Evolutionary conservation across 2,797 vertebrate genomes (phyloP).

Genomic region (Sphenopsis melanotis): DNA sequence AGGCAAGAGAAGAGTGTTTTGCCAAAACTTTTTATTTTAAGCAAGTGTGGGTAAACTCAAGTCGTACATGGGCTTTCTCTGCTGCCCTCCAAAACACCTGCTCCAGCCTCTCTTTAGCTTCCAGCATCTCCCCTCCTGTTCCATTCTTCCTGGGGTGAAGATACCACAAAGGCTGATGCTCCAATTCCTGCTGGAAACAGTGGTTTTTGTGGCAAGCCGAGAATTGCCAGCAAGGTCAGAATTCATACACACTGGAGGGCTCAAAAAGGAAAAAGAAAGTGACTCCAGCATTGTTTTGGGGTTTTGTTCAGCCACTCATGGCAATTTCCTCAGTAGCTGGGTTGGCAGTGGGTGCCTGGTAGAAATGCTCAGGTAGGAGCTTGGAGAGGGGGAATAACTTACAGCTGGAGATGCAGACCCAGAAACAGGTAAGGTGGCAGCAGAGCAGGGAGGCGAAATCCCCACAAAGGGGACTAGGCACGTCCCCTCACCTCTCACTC

Average conservation of each 20-base stretch:
- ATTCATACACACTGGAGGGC: neutral
- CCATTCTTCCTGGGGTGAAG: neutral
- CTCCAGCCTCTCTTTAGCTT: neutral
- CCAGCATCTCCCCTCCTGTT: neutral
- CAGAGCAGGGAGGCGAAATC: neutral
- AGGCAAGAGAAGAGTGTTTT: neutral
- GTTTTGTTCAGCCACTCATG: neutral
- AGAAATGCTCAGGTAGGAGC: neutral
- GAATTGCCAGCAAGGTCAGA: neutral
- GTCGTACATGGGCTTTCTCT: neutral
- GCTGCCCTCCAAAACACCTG: neutral
- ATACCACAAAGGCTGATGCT: neutral
- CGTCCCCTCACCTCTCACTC: neutral
- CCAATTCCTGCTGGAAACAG: neutral
- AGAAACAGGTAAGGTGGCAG: neutral
- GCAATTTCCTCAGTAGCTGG: neutral
- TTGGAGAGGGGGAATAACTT: rapidly evolving
- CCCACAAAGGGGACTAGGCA: neutral
- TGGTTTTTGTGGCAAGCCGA: rapidly evolving
- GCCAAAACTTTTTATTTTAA: neutral
- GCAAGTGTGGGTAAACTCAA: neutral
- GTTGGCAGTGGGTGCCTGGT: neutral
- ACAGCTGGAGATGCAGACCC: neutral
- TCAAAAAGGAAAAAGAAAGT: neutral
- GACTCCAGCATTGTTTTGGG: neutral